Evolutionary conservation across 2,797 vertebrate genomes (phyloP), one percentile per base, ranked within the genome.

Genomic region (Bovichtus variegatus): DNA sequence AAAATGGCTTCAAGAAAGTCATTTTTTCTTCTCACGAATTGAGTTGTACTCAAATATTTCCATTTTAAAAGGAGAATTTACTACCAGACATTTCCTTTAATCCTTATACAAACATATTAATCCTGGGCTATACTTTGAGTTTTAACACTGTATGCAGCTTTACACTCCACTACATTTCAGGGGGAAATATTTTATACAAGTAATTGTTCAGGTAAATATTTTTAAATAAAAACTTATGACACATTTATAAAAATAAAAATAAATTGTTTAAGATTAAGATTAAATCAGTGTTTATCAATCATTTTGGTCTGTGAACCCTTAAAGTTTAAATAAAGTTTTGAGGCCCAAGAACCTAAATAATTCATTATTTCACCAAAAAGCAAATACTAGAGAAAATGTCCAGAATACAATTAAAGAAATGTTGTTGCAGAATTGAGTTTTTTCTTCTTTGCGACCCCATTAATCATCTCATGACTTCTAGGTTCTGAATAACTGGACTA

Each of bases 351-450:
- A 9, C 31, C 29, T 31, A 31, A 61, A 36, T 27, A 9, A 19
- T 40, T 34, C 6, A 46, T 49, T 34, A 49, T 79, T 55, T 43
- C 3, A 12, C 11, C 50, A 62, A 55, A 58, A 46, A 53, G 3
- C 9, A 19, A 76, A 47, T 68, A 49, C 70, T 19, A 57, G n/a
- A 19, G 46, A n/a, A 58, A 57, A 59, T 21, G 55, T 46, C n/a
- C 9, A 65, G 66, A 66, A 43, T 71, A 29, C 4, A 38, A 53
- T 16, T n/a, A n/a, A 21, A 51, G 31, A 68, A 2, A 23, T 60
- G 18, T 36, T 29, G 9, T 25, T 10, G 44, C 15, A 63, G 29
- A 54, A 44, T 38, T 16, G 62, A 15, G n/a, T 62, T 13, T 60
- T 21, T 43, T 19, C n/a, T 18, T 51, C 10, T 21, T 60, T 41